A percentile compares a stretch with the other conserved stretches of the same genome.
Conservation (phyloP, 2,888 invertebrate genomes). For the Sabatieria punctata region DNA sequence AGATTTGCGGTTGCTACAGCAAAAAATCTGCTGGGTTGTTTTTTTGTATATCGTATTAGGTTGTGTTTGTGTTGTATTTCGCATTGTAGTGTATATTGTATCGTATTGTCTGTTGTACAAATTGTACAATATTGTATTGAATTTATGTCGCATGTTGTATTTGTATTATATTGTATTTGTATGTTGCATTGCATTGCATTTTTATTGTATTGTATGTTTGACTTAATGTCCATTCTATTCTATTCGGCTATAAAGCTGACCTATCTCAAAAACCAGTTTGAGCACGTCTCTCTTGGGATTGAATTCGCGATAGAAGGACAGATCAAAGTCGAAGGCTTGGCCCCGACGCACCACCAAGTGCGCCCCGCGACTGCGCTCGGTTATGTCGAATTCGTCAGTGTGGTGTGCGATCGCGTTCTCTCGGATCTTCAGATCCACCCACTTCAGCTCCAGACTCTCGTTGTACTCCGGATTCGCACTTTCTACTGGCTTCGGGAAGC, state of each 20-base stretch:
- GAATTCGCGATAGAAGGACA: constrained; percentile 16
- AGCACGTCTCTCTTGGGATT: constrained; percentile 16
- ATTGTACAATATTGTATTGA: too few species aligned
- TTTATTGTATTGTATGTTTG: too few species aligned
- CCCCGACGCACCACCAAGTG: constrained; percentile 11
- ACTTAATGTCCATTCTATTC: not conserved
- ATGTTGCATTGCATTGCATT: too few species aligned
- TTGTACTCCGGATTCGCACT: too few species aligned
- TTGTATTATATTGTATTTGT: not conserved
- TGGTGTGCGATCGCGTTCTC: constrained; percentile 17
- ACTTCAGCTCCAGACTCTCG: constrained; percentile 16
- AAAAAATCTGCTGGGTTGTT: too few species aligned
- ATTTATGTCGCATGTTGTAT: too few species aligned
- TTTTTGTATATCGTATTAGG: too few species aligned
- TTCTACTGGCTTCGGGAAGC: too few species aligned
- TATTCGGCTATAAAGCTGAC: constrained; percentile 12
- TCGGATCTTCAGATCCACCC: constrained; percentile 20
- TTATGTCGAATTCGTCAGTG: constrained; percentile 23
- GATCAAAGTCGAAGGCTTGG: constrained; percentile 15
- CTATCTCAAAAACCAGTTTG: constrained; percentile 15
- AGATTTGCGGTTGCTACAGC: too few species aligned
- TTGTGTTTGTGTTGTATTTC: too few species aligned
- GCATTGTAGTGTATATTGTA: too few species aligned
- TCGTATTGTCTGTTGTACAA: too few species aligned
- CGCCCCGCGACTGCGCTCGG: constrained; percentile 9